These are phyloP conservation scores for Corvus cornix DNA, from an alignment of 2,113 vertebrate species.

Conservation along the genomic window DNA sequence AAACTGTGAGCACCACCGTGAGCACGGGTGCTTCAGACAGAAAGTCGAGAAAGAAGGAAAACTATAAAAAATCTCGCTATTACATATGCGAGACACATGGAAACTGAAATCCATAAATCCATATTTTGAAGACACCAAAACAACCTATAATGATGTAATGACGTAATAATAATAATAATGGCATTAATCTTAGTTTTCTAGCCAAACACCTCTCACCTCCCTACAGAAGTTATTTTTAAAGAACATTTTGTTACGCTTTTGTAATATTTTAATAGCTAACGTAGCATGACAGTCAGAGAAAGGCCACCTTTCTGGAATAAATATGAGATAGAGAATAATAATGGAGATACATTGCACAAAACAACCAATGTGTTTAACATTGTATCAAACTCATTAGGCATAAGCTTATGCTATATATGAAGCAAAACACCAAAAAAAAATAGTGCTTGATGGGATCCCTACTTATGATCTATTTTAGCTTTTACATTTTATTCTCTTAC, in stretches of 20 bases:
- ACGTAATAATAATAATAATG: not conserved
- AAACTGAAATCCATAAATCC: not conserved
- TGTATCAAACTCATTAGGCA: not conserved
- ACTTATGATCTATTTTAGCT: not conserved
- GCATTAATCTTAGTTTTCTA: not conserved
- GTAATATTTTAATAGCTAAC: not conserved
- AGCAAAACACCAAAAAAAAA: not conserved
- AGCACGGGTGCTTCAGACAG: not conserved
- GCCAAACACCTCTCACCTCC: not conserved
- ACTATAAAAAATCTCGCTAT: accelerated
- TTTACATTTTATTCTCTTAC: not conserved
- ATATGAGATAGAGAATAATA: not conserved
- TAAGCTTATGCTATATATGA: not conserved
- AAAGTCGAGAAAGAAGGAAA: not conserved
- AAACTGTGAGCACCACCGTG: not conserved
- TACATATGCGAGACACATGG: not conserved
- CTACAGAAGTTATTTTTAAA: not conserved
- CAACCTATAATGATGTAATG: not conserved
- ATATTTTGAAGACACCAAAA: not conserved
- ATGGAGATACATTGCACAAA: not conserved
- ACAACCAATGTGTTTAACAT: not conserved
- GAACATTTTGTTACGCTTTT: not conserved
- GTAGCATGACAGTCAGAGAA: not conserved
- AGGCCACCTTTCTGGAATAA: not conserved
- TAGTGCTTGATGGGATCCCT: not conserved